A percentile compares a stretch with the other conserved stretches of the same genome.
Evolutionary conservation across 2,888 invertebrate species (phyloP).

Genomic region (Abrostola tripartita): DNA sequence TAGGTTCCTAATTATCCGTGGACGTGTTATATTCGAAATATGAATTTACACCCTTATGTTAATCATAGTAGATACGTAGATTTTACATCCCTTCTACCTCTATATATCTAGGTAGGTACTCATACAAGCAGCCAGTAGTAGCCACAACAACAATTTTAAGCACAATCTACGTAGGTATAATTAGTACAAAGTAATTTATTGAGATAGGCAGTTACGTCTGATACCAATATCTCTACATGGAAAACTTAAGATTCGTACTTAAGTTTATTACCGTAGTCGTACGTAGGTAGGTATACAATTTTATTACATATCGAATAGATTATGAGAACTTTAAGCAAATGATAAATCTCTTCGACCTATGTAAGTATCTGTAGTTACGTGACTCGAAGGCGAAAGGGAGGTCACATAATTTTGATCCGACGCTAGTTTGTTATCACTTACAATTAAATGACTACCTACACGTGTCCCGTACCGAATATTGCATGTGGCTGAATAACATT

Average conservation of each 20-base stretch:
- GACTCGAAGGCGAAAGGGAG: constrained; percentile 64
- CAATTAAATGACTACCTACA: constrained; percentile 50
- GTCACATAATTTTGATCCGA: constrained; percentile 66
- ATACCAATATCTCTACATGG: constrained; percentile 23
- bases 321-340: constrained; percentile 35
- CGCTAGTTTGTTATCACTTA: constrained; percentile 61
- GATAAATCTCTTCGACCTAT: constrained; percentile 67
- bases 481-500: constrained; percentile 45
- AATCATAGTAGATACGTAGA: background rate
- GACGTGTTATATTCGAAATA: too few species aligned
- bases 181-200: constrained; percentile 1
- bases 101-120: too few species aligned
- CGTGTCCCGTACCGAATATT: constrained; percentile 54
- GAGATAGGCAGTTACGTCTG: constrained; percentile 5
- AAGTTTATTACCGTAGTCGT: constrained; percentile 4
- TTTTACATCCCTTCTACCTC: background rate
- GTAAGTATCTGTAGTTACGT: constrained; percentile 64
- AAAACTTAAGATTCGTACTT: constrained; percentile 1
- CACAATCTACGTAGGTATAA: constrained; percentile 22
- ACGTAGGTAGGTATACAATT: constrained; percentile 6
- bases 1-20: too few species aligned
- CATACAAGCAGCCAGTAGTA: background rate
- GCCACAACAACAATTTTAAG: background rate
- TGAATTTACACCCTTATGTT: too few species aligned
- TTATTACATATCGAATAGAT: constrained; percentile 31